A percentile compares a stretch with the other conserved stretches of the same genome.
Conservation (phyloP, 2,888 invertebrate genomes). For the Epinotia demarniana region DNA sequence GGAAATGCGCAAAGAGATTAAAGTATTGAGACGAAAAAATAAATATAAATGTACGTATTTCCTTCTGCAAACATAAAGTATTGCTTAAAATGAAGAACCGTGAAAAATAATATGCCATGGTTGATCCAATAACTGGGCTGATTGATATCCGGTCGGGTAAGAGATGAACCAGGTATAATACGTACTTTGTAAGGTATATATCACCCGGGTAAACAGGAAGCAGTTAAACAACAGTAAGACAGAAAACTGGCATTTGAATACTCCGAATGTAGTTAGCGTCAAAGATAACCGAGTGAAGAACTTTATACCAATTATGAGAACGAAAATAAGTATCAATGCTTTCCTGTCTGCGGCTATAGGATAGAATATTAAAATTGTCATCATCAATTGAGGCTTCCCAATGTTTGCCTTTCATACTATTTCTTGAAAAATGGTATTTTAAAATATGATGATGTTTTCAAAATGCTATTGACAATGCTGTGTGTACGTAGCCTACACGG, state of each 20-base stretch:
- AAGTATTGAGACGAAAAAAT: not conserved
- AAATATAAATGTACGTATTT: not conserved
- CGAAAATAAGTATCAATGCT: no score
- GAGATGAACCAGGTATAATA: slow-evolving; percentile 19
- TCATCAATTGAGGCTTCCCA: no score
- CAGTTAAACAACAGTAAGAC: not conserved
- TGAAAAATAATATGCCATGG: slow-evolving; percentile 27
- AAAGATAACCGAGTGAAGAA: not conserved
- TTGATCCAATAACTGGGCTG: slow-evolving; percentile 32
- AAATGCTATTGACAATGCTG: no score
- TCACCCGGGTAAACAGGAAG: slow-evolving; percentile 9
- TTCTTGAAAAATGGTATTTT: no score
- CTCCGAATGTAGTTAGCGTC: not conserved
- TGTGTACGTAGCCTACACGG: no score
- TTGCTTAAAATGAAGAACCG: not conserved
- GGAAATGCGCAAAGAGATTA: not conserved
- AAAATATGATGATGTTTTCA: no score
- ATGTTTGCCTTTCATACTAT: no score
- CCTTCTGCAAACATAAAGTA: not conserved
- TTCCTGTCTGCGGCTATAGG: no score
- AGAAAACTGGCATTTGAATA: not conserved
- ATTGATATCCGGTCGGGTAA: slow-evolving; percentile 25
- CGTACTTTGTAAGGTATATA: slow-evolving; percentile 17
- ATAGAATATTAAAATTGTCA: no score
- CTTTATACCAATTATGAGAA: no score